Base-by-base conservation (phyloP, 2,113 vertebrate species). In the Glaucidium brasilianum region DNA sequence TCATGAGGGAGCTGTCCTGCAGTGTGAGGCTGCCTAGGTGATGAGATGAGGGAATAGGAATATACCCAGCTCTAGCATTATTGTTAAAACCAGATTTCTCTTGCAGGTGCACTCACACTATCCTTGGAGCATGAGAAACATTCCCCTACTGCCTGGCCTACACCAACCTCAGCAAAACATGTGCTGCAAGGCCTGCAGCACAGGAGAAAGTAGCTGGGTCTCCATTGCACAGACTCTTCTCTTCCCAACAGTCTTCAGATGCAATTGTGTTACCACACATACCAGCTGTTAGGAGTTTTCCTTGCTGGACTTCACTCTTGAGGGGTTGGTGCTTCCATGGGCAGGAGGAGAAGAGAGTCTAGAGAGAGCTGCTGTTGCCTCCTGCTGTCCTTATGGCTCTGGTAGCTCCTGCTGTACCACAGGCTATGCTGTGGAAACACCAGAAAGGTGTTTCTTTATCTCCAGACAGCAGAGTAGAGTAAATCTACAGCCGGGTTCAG, bases 161-260 rank as follows among this genome's bases (percentile, higher is more conserved):
- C 7, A 5, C 14, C 49, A 58, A 0, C 35, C 12, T 56, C 25
- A 50, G 25, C 23, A 49, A 19, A 45, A 43, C 11, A 8, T 0
- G 2, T 35, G 45, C 47, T 62, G 30, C 43, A 50, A 39, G 32
- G 6, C 16, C 60, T 67, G 72, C 32, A 52, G 21, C 29, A 52
- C 0, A 0, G 41, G 35, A 73, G 15, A 39, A 78, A 68, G 32
- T 30, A 27, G 2, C 25, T n/a, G 19, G 17, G 14, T 41, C 37
- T 37, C 6, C 29, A 12, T 11, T 2, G 5, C 79, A 52, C 35
- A 68, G 27, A 25, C 10, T 49, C 30, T 15, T 78, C 41, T 68
- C 7, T 29, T 67, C 14, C 19, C 43, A 63, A 12, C 30, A 27
- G 23, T 45, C 56, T 79, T 63, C 56, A 29, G 7, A 2, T 37